Conservation (phyloP, 2,797 vertebrate genomes). For the Gymnopithys bicolor region DNA sequence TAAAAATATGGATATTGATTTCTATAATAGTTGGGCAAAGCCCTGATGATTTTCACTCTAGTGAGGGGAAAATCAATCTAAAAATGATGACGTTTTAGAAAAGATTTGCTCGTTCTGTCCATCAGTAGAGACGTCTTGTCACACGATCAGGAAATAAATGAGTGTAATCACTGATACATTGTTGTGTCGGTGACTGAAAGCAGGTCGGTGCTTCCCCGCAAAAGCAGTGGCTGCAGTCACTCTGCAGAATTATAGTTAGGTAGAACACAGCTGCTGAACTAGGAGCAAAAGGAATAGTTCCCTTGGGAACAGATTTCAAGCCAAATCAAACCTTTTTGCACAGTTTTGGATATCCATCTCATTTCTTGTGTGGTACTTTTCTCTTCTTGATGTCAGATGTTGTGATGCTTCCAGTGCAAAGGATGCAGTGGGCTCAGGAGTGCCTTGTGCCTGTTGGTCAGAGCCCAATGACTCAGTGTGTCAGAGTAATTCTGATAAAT, state of each 20-base stretch:
- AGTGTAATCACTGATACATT: accelerated
- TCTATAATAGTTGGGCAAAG: neutral
- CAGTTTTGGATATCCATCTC: neutral
- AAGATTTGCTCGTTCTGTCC: neutral
- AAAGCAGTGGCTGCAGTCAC: neutral
- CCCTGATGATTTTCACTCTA: neutral
- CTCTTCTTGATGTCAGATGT: neutral
- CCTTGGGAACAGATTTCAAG: neutral
- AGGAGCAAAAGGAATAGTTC: neutral
- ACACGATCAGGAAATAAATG: neutral
- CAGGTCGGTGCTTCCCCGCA: neutral
- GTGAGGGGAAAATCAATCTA: neutral
- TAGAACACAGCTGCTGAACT: neutral
- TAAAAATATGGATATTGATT: slow-evolving; percentile 25
- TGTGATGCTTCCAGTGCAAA: neutral
- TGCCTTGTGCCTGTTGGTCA: accelerated
- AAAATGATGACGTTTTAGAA: neutral
- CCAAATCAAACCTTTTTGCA: neutral
- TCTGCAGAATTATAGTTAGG: neutral
- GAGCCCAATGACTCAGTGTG: neutral
- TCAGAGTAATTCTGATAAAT: slow-evolving; percentile 28
- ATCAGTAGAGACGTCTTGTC: neutral
- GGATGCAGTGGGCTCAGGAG: neutral
- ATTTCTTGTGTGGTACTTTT: neutral
- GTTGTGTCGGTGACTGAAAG: neutral